Percentiles rank a stretch among this genome's conserved stretches.
phyloP scores from a whole-genome alignment of 2,888 invertebrate genomes.

The Lydus trimaculatus region DNA sequence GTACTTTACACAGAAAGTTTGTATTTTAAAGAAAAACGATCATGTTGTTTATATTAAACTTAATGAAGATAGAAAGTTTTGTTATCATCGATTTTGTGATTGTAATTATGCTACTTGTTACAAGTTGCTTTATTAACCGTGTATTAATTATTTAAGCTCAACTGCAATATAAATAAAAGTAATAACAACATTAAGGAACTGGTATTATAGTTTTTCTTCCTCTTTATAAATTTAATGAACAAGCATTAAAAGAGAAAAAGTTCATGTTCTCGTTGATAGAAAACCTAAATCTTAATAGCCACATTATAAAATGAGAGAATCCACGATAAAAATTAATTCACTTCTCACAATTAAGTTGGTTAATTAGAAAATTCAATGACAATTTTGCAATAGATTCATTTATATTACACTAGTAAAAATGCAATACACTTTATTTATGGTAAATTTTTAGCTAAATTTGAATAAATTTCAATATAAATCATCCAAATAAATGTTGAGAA shows the following conservation, averaged over 20 bases:
- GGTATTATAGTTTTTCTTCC: neutral
- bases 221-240: neutral
- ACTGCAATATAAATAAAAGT: neutral
- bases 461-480: constrained; percentile 41
- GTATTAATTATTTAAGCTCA: neutral
- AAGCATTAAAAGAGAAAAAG: neutral
- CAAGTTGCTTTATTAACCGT: neutral
- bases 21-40: too few relatives aligned
- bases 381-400: constrained; percentile 10
- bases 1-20: too few relatives aligned
- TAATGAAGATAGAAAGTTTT: neutral
- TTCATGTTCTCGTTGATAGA: neutral
- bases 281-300: neutral
- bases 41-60: neutral
- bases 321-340: neutral
- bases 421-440: constrained; percentile 16
- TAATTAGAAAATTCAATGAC: neutral
- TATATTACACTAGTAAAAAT: constrained; percentile 13
- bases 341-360: neutral
- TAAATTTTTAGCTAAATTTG: constrained; percentile 28
- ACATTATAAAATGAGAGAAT: neutral
- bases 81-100: neutral
- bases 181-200: neutral
- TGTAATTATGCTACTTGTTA: neutral
- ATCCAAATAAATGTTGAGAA: constrained; percentile 32